A percentile compares a stretch with the other conserved stretches of the same genome.
phyloP scores from a whole-genome alignment of 2,113 vertebrate species.

The Prochilodus magdalenae region DNA sequence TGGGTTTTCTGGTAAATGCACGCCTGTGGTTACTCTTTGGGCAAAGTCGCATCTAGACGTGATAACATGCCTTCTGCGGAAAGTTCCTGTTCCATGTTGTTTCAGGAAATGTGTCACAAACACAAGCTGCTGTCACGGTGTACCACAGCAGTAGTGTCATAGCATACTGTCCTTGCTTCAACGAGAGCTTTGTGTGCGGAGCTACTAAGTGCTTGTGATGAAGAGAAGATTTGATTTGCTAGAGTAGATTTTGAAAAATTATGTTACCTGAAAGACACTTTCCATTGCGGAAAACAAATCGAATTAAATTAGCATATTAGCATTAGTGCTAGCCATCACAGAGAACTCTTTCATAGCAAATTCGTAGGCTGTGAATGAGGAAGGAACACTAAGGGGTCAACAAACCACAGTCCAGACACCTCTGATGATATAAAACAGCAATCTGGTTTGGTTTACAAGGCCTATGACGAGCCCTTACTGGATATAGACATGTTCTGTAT shows the following conservation, averaged over 20 bases:
- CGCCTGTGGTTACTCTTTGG: neutral
- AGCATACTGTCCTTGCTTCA: neutral
- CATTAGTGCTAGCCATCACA: too few relatives aligned
- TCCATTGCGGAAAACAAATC: too few relatives aligned
- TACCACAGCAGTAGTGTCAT: neutral
- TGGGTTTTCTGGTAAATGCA: slow-evolving; percentile 6
- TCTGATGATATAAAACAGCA: too few relatives aligned
- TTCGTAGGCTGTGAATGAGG: too few relatives aligned
- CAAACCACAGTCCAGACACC: too few relatives aligned
- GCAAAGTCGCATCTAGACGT: slow-evolving; percentile 44
- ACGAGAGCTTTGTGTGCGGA: neutral
- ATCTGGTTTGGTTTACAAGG: too few relatives aligned
- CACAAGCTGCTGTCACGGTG: neutral
- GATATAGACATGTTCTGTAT: too few relatives aligned
- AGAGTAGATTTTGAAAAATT: neutral
- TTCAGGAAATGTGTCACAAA: neutral
- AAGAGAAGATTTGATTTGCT: neutral
- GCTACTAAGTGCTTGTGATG: neutral
- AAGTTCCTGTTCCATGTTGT: neutral
- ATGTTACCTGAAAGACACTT: too few relatives aligned
- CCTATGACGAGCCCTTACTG: too few relatives aligned
- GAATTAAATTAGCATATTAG: too few relatives aligned
- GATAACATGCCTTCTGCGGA: slow-evolving; percentile 16
- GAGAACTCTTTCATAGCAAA: too few relatives aligned
- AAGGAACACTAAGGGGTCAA: too few relatives aligned